phyloP scores from a whole-genome alignment of 2,113 vertebrate genomes.

The Coturnix japonica region DNA sequence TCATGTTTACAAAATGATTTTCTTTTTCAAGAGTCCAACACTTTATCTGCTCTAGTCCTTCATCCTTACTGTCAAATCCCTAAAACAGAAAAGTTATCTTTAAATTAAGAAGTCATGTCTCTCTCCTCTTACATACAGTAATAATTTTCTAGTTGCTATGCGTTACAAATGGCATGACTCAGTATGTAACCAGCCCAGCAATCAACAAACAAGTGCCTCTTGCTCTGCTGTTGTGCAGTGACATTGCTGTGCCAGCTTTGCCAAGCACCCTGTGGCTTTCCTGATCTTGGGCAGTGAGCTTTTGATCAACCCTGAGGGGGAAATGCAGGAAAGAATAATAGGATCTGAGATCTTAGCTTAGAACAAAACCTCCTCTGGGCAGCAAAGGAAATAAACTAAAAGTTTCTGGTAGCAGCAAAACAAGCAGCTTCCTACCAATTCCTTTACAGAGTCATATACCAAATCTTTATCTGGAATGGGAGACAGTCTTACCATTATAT shows the following conservation, averaged over 20 bases:
- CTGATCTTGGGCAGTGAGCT: slow-evolving; percentile 2
- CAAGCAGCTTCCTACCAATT: not conserved
- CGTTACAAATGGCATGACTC: not conserved
- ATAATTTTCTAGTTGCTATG: slow-evolving; percentile 15
- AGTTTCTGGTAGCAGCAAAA: not conserved
- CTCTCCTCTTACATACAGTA: slow-evolving; percentile 28
- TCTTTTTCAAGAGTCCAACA: not conserved
- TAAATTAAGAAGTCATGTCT: slow-evolving; percentile 67
- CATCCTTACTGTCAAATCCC: slow-evolving; percentile 46
- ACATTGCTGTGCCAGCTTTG: slow-evolving; percentile 3
- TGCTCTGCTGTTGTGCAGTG: not conserved
- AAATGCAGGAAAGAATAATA: not conserved
- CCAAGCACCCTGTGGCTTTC: not conserved
- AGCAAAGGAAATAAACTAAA: not conserved
- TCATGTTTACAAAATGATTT: slow-evolving; percentile 60
- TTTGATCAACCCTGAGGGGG: not conserved
- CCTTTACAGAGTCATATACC: not conserved
- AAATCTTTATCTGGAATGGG: not conserved
- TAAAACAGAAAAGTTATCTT: slow-evolving; percentile 47
- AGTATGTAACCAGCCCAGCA: not conserved
- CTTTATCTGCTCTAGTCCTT: slow-evolving; percentile 51
- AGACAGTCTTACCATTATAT: not conserved
- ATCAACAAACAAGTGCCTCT: not conserved
- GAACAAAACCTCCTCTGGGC: not conserved
- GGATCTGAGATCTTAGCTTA: not conserved